Conservation (phyloP, 1,140 invertebrate species). For the Pogonognathellus flavescens region DNA sequence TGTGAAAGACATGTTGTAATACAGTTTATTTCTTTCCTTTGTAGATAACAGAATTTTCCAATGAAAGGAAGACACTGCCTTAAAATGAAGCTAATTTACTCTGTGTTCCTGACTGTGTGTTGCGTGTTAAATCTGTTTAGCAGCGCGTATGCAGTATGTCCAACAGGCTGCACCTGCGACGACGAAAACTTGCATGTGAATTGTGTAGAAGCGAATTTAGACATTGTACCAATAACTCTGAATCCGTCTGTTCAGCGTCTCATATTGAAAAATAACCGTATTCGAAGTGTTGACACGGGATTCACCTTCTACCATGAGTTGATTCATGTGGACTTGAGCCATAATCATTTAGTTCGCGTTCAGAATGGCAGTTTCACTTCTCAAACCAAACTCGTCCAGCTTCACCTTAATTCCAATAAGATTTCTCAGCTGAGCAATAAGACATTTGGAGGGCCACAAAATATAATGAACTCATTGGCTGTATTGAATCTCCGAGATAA, state of each 20-base stretch:
- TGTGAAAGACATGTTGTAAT: not conserved
- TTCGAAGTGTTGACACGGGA: slow-evolving; percentile 87
- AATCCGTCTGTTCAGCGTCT: slow-evolving; percentile 89
- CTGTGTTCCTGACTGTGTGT: slow-evolving; percentile 11
- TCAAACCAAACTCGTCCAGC: slow-evolving; percentile 83
- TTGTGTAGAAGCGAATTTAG: slow-evolving; percentile 85
- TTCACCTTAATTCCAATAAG: slow-evolving; percentile 88
- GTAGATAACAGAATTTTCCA: slow-evolving; percentile 2
- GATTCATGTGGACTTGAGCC: slow-evolving; percentile 85
- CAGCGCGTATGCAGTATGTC: slow-evolving; percentile 75
- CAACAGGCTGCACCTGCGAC: slow-evolving; percentile 85
- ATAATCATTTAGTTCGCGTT: slow-evolving; percentile 85
- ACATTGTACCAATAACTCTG: slow-evolving; percentile 90
- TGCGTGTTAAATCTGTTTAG: slow-evolving; percentile 48
- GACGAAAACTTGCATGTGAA: slow-evolving; percentile 89
- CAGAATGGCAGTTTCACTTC: slow-evolving; percentile 82
- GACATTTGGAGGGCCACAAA: slow-evolving; percentile 80
- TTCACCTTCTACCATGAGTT: slow-evolving; percentile 89
- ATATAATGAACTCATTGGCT: slow-evolving; percentile 77
- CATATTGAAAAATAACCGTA: slow-evolving; percentile 85
- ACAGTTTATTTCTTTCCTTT: not conserved
- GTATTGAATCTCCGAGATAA: slow-evolving; percentile 87
- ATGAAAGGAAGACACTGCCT: not conserved
- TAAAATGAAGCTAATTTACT: slow-evolving; percentile 57
- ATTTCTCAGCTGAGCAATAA: slow-evolving; percentile 81